These are phyloP conservation scores for Calephelis perditalis DNA, from an alignment of 2,888 invertebrate species.

Conservation along the genomic window DNA sequence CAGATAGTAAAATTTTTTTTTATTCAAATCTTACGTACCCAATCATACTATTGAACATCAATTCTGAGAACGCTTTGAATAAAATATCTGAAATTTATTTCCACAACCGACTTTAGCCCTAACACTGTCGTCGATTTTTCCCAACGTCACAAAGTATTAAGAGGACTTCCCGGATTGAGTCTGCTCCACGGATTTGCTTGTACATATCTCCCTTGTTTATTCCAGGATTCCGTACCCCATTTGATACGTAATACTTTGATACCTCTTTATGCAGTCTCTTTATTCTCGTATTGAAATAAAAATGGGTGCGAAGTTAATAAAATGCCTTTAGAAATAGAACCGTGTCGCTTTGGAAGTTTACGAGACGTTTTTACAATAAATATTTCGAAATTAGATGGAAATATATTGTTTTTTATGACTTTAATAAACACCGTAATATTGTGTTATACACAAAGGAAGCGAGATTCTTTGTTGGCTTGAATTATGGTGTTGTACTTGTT, in stretches of 20 bases:
- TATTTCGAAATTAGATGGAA: conserved; percentile 6
- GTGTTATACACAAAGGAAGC: neutral
- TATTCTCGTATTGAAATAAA: conserved; percentile 42
- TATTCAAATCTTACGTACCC: too few relatives aligned
- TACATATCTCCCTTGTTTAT: neutral
- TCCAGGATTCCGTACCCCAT: conserved; percentile 2
- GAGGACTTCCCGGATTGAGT: neutral
- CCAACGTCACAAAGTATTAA: neutral
- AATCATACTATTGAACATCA: too few relatives aligned
- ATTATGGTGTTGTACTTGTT: neutral
- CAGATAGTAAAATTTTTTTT: too few relatives aligned
- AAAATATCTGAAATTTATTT: too few relatives aligned
- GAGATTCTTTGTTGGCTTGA: neutral
- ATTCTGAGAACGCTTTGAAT: too few relatives aligned
- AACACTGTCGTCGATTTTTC: neutral
- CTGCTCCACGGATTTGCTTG: conserved; percentile 4
- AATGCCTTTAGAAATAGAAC: neutral
- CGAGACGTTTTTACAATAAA: conserved; percentile 10
- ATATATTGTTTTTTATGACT: conserved; percentile 11
- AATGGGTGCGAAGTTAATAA: conserved; percentile 16
- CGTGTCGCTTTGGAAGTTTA: conserved; percentile 1
- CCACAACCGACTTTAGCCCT: too few relatives aligned
- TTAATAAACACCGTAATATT: conserved; percentile 1
- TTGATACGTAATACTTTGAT: conserved; percentile 15
- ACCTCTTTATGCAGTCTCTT: conserved; percentile 29